Evolutionary conservation across 2,797 vertebrate genomes (phyloP).

Genomic region (Pseudochaenichthys georgianus): DNA sequence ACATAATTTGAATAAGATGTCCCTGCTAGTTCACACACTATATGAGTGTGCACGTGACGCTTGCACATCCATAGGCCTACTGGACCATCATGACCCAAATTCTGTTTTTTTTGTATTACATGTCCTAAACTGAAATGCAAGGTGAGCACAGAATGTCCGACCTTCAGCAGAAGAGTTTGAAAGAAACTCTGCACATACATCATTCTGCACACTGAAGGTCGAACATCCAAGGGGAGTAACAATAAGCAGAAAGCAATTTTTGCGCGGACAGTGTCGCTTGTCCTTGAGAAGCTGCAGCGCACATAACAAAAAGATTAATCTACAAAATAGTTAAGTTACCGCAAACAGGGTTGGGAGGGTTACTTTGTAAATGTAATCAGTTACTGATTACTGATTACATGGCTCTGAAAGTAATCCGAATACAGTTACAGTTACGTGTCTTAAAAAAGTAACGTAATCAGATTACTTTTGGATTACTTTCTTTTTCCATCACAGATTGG

Average conservation of each 20-base stretch:
- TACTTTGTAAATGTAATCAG: no score
- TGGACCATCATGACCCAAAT: no score
- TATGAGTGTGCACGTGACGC: background rate
- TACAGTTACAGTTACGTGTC: no score
- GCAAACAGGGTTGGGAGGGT: no score
- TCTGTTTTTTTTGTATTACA: no score
- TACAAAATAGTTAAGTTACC: background rate
- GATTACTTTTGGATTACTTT: no score
- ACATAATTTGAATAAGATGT: background rate
- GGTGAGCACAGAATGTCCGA: background rate
- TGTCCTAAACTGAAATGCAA: background rate
- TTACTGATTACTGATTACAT: no score
- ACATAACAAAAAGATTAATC: background rate
- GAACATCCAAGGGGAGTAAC: background rate
- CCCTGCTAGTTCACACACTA: background rate
- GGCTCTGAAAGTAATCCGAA: no score
- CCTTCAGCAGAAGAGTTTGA: background rate
- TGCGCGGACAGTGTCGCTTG: background rate
- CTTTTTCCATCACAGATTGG: no score
- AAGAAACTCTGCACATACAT: background rate
- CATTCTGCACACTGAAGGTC: conserved; percentile 3
- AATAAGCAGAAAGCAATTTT: background rate
- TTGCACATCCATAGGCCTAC: no score
- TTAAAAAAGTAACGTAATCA: no score
- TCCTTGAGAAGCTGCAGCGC: background rate